These are phyloP conservation scores for Alsophila aescularia DNA, from an alignment of 2,888 invertebrate species.

Conservation along the genomic window DNA sequence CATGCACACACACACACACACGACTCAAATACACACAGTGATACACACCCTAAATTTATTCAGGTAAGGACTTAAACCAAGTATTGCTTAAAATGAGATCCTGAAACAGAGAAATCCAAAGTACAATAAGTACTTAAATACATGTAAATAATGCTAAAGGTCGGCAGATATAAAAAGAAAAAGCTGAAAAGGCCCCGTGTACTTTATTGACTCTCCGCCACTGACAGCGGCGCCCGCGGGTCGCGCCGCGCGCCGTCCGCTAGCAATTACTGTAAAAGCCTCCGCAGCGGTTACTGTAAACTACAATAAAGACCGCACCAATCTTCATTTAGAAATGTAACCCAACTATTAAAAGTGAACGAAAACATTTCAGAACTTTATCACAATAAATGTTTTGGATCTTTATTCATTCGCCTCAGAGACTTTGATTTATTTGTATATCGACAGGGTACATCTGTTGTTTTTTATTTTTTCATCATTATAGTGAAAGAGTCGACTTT, in stretches of 20 bases:
- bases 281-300: slow-evolving; percentile 21
- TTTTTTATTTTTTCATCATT: background rate
- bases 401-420: background rate
- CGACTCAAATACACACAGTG: too few species aligned
- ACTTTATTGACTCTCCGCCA: background rate
- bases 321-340: slow-evolving; percentile 29
- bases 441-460: background rate
- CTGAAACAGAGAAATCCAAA: too few species aligned
- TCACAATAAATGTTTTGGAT: background rate
- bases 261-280: slow-evolving; percentile 54
- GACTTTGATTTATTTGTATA: background rate
- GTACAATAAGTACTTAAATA: too few species aligned
- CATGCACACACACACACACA: too few species aligned
- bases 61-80: too few species aligned
- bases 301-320: slow-evolving; percentile 17
- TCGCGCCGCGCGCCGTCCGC: slow-evolving; percentile 12
- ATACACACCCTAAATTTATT: too few species aligned
- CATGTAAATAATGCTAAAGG: too few species aligned
- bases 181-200: background rate
- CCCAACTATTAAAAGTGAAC: background rate
- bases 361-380: background rate
- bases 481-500: background rate
- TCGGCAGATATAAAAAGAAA: background rate
- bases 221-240: background rate
- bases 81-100: too few species aligned